Evolutionary conservation across 2,113 vertebrate genomes (phyloP).

Genomic region (Emberiza fucata): DNA sequence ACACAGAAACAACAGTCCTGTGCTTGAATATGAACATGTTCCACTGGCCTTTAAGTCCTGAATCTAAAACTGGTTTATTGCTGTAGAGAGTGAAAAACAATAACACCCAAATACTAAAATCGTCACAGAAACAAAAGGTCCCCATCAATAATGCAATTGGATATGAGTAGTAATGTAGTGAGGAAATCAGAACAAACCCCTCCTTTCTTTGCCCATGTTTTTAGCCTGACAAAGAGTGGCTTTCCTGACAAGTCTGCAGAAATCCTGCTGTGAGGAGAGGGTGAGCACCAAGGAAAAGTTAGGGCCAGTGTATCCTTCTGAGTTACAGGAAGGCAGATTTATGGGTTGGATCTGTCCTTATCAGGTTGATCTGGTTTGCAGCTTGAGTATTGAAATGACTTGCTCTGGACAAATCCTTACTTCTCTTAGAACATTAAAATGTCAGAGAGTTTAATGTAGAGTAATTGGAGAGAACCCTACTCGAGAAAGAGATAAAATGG

Average conservation of each 20-base stretch:
- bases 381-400: background rate
- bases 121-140: background rate
- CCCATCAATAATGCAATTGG: background rate
- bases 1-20: background rate
- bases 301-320: background rate
- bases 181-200: background rate
- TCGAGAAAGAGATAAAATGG: slow-evolving; percentile 47
- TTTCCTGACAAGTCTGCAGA: background rate
- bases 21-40: background rate
- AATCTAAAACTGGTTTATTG: background rate
- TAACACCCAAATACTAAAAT: background rate
- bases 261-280: background rate
- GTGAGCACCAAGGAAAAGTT: background rate
- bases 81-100: background rate
- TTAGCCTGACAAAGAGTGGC: background rate
- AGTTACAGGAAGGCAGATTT: background rate
- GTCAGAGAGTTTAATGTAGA: slow-evolving; percentile 38
- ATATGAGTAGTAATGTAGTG: background rate
- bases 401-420: slow-evolving; percentile 20
- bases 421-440: slow-evolving; percentile 43
- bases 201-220: background rate
- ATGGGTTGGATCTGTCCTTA: background rate
- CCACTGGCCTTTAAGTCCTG: background rate
- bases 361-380: slow-evolving; percentile 22
- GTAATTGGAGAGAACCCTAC: slow-evolving; percentile 36